Percentiles rank a stretch among this genome's conserved stretches.
Conservation (phyloP, 2,888 invertebrate species). For the Calliphora vomitoria region DNA sequence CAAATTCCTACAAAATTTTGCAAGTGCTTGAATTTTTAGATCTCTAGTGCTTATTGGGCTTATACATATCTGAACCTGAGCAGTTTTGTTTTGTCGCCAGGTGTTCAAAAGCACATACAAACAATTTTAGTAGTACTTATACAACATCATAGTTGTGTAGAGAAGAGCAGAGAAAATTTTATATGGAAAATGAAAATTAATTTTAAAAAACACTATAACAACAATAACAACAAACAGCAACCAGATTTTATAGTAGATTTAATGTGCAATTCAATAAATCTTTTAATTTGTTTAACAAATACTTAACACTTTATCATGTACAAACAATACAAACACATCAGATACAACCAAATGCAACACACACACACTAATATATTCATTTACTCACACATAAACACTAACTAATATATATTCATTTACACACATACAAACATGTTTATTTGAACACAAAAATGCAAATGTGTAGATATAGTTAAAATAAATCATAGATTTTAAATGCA, state of each 20-base stretch:
- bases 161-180: neutral
- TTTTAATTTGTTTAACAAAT: conserved; percentile 70
- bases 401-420: neutral
- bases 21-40: too few species aligned
- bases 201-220: conserved; percentile 30
- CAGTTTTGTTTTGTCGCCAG: neutral
- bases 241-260: conserved; percentile 55
- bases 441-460: conserved; percentile 8
- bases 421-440: neutral
- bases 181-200: conserved; percentile 56
- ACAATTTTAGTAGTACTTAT: neutral
- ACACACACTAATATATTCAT: neutral
- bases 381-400: neutral
- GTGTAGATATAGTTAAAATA: neutral
- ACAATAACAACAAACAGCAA: conserved; percentile 27
- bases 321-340: conserved; percentile 9
- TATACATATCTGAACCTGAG: too few species aligned
- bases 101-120: neutral
- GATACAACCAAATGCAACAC: neutral
- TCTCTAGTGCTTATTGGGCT: too few species aligned
- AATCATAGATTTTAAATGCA: conserved; percentile 11
- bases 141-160: neutral
- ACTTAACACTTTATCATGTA: conserved; percentile 57
- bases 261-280: conserved; percentile 69
- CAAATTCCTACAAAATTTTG: too few species aligned